Percentiles rank a stretch among this genome's conserved stretches.
Conservation (phyloP, 2,113 vertebrate species). For the Benitochromis conjunctus region DNA sequence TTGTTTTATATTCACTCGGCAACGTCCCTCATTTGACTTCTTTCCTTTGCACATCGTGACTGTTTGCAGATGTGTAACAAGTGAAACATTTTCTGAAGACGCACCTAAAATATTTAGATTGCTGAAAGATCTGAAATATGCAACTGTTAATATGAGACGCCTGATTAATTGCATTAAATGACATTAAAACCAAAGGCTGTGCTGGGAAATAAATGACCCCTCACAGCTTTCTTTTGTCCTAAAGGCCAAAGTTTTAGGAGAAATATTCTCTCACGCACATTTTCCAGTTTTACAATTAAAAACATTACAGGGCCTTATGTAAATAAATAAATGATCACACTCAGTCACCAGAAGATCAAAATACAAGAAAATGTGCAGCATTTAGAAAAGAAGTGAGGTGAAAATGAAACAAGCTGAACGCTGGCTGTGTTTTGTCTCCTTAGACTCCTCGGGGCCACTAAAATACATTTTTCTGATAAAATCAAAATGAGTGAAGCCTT, state of each 20-base stretch:
- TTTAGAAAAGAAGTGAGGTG: neutral
- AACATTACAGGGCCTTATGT: rapidly evolving
- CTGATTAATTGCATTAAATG: neutral
- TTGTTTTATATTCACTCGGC: neutral
- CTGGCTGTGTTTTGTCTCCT: neutral
- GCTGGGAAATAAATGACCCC: neutral
- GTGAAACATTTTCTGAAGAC: rapidly evolving
- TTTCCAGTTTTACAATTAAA: neutral
- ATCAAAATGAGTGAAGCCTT: neutral
- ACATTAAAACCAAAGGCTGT: neutral
- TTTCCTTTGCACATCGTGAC: neutral
- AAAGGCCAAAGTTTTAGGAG: neutral
- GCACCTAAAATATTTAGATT: neutral
- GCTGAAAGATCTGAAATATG: neutral
- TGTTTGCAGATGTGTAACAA: neutral
- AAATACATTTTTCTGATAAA: neutral
- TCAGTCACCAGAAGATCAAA: neutral
- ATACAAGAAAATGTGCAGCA: neutral
- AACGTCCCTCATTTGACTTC: neutral
- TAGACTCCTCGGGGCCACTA: neutral
- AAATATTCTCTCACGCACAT: rapidly evolving
- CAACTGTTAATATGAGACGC: neutral
- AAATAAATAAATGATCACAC: neutral
- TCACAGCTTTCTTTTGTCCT: neutral
- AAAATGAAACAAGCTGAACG: neutral